Evolutionary conservation across 1,140 invertebrate species (phyloP).

Genomic region (Proctacanthus coquilletti): DNA sequence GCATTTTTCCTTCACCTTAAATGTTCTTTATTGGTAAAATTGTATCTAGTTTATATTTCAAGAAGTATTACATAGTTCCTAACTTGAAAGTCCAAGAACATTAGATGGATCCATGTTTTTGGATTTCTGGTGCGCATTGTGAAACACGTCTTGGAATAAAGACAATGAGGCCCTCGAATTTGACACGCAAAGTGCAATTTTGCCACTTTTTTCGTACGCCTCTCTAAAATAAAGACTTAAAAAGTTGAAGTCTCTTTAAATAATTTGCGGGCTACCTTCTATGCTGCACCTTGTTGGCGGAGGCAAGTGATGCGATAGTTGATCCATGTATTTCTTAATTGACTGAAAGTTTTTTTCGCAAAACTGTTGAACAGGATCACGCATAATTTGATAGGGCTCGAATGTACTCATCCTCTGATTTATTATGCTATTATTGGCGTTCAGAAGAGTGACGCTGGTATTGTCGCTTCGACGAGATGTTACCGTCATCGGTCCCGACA

Average conservation of each 20-base stretch:
- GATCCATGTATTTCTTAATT: constrained; percentile 80
- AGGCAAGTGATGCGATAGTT: constrained; percentile 68
- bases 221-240: constrained; percentile 38
- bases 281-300: constrained; percentile 81
- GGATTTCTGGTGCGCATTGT: constrained; percentile 74
- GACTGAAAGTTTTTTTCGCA: constrained; percentile 87
- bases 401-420: constrained; percentile 68
- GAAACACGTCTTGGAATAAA: constrained; percentile 76
- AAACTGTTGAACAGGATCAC: constrained; percentile 84
- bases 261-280: too few species aligned
- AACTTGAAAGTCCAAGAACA: constrained; percentile 83
- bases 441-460: constrained; percentile 53
- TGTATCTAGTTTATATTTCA: too few species aligned
- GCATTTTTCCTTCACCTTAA: constrained; percentile 59
- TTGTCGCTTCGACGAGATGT: constrained; percentile 47
- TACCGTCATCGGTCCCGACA: constrained; percentile 43
- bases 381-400: constrained; percentile 66
- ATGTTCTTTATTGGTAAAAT: too few species aligned
- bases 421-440: constrained; percentile 36
- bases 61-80: constrained; percentile 17
- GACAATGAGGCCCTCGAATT: constrained; percentile 67
- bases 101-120: constrained; percentile 84
- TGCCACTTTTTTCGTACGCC: constrained; percentile 68
- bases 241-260: too few species aligned
- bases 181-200: constrained; percentile 83